These are phyloP conservation scores for Phortica variegata DNA, from an alignment of 1,140 invertebrate species.

Conservation along the genomic window DNA sequence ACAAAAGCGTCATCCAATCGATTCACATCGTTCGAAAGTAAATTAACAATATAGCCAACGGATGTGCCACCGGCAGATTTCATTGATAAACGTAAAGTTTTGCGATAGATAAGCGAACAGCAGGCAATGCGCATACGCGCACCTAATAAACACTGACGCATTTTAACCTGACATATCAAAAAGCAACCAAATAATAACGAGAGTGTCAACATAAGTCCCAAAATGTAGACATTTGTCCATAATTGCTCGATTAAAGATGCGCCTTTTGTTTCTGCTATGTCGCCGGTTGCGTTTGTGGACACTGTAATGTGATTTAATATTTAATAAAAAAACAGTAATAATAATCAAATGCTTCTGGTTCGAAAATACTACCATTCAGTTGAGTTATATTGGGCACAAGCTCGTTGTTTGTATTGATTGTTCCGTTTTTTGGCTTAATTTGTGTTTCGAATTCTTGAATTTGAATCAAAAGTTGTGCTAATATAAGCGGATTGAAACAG, in stretches of 20 bases:
- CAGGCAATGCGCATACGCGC: slow-evolving; percentile 62
- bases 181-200: slow-evolving; percentile 47
- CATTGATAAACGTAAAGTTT: slow-evolving; percentile 66
- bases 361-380: too few relatives aligned
- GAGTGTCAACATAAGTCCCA: slow-evolving; percentile 38
- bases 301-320: too few relatives aligned
- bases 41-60: slow-evolving; percentile 79
- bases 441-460: slow-evolving; percentile 29
- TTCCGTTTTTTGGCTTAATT: slow-evolving; percentile 24
- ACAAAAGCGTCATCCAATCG: slow-evolving; percentile 66
- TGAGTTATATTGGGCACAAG: too few relatives aligned
- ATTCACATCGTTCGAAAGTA: slow-evolving; percentile 78
- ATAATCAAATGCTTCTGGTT: too few relatives aligned
- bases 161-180: slow-evolving; percentile 52
- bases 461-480: slow-evolving; percentile 56
- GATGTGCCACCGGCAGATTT: slow-evolving; percentile 70
- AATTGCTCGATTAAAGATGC: slow-evolving; percentile 12
- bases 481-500: slow-evolving; percentile 55
- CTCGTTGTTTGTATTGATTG: too few relatives aligned
- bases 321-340: too few relatives aligned
- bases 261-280: neutral
- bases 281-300: slow-evolving; percentile 4
- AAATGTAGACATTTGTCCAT: slow-evolving; percentile 38
- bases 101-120: slow-evolving; percentile 64
- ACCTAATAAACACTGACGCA: slow-evolving; percentile 49